These are phyloP conservation scores for Drosophila albomicans DNA, from an alignment of 1,140 invertebrate genomes.

Conservation along the genomic window DNA sequence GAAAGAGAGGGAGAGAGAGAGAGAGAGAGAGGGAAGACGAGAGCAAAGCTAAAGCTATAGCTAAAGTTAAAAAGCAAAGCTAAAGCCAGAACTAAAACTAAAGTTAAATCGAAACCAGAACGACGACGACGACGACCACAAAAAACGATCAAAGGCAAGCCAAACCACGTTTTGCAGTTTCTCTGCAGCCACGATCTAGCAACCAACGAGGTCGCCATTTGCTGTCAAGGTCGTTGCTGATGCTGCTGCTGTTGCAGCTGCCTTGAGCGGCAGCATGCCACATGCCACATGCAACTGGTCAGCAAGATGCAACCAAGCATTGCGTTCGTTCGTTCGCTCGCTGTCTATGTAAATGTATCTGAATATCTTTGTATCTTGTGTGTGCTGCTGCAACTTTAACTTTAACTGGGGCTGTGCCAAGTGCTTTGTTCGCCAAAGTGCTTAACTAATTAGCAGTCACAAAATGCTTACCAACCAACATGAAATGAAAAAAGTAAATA, in stretches of 20 bases:
- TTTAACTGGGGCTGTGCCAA: background rate
- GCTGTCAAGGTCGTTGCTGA: conserved; percentile 48
- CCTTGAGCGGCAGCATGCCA: conserved; percentile 1
- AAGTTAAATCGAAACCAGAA: conserved; percentile 26
- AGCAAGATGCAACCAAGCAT: conserved; percentile 34
- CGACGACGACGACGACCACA: conserved; percentile 28
- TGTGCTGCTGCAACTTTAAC: conserved; percentile 2
- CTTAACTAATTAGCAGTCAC: conserved; percentile 56
- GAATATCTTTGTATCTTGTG: background rate
- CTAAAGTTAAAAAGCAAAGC: background rate
- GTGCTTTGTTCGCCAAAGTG: conserved; percentile 12
- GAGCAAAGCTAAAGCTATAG: background rate
- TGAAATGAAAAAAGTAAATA: background rate
- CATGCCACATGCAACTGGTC: conserved; percentile 26
- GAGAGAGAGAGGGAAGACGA: background rate
- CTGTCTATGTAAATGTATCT: conserved; percentile 13
- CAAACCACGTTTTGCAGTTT: conserved; percentile 3
- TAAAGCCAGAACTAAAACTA: conserved; percentile 1
- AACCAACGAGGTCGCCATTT: conserved; percentile 49
- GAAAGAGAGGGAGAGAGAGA: conserved; percentile 10
- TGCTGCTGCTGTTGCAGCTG: conserved; percentile 23
- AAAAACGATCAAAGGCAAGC: conserved; percentile 14
- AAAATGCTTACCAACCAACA: conserved; percentile 8
- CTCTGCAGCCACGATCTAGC: conserved; percentile 17
- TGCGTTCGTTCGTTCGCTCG: background rate